Percentiles rank a stretch among this genome's conserved stretches.
phyloP scores from a whole-genome alignment of 2,888 invertebrate species.

The Mesorhabditis sp. region DNA sequence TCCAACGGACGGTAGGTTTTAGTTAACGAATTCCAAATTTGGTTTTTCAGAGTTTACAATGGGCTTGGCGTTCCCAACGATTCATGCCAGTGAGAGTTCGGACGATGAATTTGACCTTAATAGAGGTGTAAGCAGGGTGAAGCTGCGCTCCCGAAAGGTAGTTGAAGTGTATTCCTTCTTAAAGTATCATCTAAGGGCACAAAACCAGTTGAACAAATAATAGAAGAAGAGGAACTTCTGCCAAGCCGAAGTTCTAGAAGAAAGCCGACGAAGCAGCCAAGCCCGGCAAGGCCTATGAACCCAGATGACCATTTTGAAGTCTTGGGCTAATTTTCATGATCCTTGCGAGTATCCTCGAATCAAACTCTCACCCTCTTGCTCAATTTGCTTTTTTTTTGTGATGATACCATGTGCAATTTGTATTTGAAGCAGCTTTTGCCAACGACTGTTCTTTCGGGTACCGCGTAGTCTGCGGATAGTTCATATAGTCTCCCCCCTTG shows the following conservation, averaged over 20 bases:
- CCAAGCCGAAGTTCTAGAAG: background rate
- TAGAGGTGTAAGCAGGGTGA: background rate
- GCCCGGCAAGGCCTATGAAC: background rate
- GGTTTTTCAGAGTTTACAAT: conserved; percentile 26
- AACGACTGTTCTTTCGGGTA: too few species aligned
- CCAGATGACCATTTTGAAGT: conserved; percentile 2
- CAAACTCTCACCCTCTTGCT: too few species aligned
- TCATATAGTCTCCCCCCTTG: too few species aligned
- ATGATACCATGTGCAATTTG: too few species aligned
- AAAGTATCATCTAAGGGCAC: background rate
- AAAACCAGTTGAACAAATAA: background rate
- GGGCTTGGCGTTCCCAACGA: conserved; percentile 35
- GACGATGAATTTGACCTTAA: conserved; percentile 50
- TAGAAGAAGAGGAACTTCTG: background rate
- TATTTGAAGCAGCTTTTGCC: too few species aligned
- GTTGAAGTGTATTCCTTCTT: too few species aligned
- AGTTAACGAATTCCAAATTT: conserved; percentile 28
- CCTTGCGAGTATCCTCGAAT: too few species aligned
- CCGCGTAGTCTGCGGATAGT: too few species aligned
- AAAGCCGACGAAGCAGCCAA: background rate
- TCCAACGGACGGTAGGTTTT: conserved; percentile 12
- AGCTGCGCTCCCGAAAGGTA: background rate
- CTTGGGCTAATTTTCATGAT: background rate
- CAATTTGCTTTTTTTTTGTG: too few species aligned
- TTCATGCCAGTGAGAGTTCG: conserved; percentile 45